Base-by-base conservation (phyloP, 2,888 invertebrate genomes). In the Pantelozetes paolii region DNA sequence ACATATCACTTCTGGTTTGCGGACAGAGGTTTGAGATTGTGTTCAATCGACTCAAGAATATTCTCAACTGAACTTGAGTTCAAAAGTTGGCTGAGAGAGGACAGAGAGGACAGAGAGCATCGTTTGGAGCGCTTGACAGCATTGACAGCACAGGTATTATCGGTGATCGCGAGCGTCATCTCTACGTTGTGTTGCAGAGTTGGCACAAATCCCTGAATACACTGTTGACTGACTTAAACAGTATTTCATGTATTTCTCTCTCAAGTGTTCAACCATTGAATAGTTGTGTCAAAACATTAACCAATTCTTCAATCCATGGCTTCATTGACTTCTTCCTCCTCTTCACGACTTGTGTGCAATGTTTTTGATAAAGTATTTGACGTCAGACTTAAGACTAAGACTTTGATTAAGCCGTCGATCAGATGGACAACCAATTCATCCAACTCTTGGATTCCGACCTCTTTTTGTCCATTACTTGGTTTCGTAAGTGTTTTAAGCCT, bases 331-430 rank as follows among this genome's bases (percentile, higher is more conserved):
- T 62, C 32, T 36, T 54, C 54, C 11, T 54, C 54, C 23, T 62
- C 62, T 30, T 62, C 62, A 2, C 32, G 62, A 62, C 62, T 62
- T 1, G 32, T 62, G 32, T 62, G 32, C 15, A 32, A 62, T 32
- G 26, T 62, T 30, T 62, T 62, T n/a, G 62, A 62, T 32, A 62
- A 62, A 13, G 8, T 62, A 62, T 62, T 62, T 62, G 62, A 32
- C n/a, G 62, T 62, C 13, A 32, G 28, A 30, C 30, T 62, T n/a
- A 62, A 62, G 20, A 62, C 62, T n/a, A 32, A 30, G 32, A 62
- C 32, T 32, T 30, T 62, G n/a, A 62, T 62, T 62, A 62, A 62
- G 20, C 62, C 62, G 28, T 62, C 62, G 32, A 36, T 62, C 20
- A 62, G 62, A 62, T 62, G 62, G 62, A 36, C 62, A 32, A n/a